A percentile compares a stretch with the other conserved stretches of the same genome.
Evolutionary conservation across 2,113 vertebrate genomes (phyloP).

Genomic region (Nothocercus julius): DNA sequence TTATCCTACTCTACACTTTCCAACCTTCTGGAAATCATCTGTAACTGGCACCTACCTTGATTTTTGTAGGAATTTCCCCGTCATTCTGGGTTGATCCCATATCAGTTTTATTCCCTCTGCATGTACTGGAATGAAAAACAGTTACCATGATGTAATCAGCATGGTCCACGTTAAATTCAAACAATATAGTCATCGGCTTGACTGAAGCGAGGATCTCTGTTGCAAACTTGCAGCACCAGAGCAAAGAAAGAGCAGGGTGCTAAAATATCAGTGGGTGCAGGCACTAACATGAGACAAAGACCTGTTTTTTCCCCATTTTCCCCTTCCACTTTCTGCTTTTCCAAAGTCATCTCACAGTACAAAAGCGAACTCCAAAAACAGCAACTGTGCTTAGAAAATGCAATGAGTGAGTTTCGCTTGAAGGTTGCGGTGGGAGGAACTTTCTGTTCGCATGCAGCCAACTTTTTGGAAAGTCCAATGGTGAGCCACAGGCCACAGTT

Average conservation of each 20-base stretch:
- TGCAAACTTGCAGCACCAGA: neutral
- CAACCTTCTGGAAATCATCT: constrained; percentile 66
- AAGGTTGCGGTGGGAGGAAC: neutral
- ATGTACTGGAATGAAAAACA: constrained; percentile 15
- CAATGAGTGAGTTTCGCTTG: neutral
- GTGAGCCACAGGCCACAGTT: constrained; percentile 50
- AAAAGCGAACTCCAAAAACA: neutral
- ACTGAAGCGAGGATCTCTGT: neutral
- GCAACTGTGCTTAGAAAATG: neutral
- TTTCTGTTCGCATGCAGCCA: constrained; percentile 6
- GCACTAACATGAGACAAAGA: rapidly evolving
- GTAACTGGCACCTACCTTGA: constrained; percentile 22
- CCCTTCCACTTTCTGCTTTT: neutral
- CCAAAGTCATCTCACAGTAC: neutral
- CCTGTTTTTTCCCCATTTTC: neutral
- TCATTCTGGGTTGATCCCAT: constrained; percentile 18
- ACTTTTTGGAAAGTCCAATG: constrained; percentile 8
- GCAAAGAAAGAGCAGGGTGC: neutral
- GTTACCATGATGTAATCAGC: neutral
- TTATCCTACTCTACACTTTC: constrained; percentile 6
- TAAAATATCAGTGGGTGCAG: neutral
- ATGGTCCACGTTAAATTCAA: neutral
- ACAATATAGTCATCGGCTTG: neutral
- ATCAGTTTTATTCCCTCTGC: neutral
- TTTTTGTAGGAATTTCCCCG: constrained; percentile 57